Evolutionary conservation across 2,888 invertebrate species (phyloP).

Genomic region (Electrophaes corylata): DNA sequence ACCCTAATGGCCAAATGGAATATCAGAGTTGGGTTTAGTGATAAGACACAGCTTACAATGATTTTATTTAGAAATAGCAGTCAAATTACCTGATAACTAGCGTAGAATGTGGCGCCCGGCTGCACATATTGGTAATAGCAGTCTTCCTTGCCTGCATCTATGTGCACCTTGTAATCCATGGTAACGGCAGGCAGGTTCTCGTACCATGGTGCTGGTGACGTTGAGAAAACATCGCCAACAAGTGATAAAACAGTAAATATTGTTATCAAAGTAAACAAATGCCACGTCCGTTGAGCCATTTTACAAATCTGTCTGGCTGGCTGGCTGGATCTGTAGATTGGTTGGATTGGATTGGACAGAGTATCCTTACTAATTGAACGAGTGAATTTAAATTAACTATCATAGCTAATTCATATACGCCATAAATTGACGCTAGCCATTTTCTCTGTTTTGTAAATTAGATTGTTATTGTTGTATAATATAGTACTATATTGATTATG

Average conservation of each 20-base stretch:
- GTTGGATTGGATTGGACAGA: too few relatives aligned
- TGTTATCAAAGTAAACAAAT: constrained; percentile 74
- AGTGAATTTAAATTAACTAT: too few relatives aligned
- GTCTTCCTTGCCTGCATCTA: constrained; percentile 96
- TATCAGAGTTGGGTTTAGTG: background rate
- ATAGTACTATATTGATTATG: too few relatives aligned
- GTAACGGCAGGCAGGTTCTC: constrained; percentile 95
- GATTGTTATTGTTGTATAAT: too few relatives aligned
- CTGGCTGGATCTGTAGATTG: too few relatives aligned
- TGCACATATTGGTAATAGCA: constrained; percentile 98
- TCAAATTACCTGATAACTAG: constrained; percentile 93
- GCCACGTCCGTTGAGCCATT: constrained; percentile 83
- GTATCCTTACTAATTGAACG: too few relatives aligned
- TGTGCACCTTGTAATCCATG: constrained; percentile 97
- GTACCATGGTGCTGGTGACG: constrained; percentile 90
- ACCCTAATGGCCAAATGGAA: background rate
- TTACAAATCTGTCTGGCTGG: too few relatives aligned
- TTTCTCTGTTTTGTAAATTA: too few relatives aligned
- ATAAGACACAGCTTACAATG: constrained; percentile 12
- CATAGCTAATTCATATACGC: too few relatives aligned
- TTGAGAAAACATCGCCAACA: constrained; percentile 75
- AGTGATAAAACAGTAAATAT: constrained; percentile 81
- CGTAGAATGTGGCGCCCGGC: constrained; percentile 95
- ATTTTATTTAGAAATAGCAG: constrained; percentile 28
- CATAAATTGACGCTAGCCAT: too few relatives aligned